Evolutionary conservation across 2,797 vertebrate species (phyloP), one percentile per base, ranked within the genome.

Genomic region (Pelobates cultripes): DNA sequence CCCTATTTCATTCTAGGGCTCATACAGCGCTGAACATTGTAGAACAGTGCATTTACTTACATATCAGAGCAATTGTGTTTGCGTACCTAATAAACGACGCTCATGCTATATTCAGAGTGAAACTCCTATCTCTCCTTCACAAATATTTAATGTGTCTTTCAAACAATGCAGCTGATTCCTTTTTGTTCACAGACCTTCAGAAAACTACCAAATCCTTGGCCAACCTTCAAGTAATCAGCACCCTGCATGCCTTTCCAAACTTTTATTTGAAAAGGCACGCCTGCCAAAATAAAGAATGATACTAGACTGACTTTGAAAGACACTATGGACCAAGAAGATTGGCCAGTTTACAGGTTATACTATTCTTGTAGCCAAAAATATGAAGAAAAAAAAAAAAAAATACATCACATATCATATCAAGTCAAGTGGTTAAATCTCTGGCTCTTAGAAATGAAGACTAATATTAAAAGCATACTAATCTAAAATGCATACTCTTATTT

Each of bases 121-220:
- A 70, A 60, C 76, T 51, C 47, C 3, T 15, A 43, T 47, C 8
- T 17, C 43, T 71, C 61, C 70, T 53, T 66, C 6, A 4, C 41
- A 80, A 80, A 80, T 80, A 80, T 73, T 79, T 73, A 66, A 63
- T 43, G 40, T 43, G 60, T 73, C 44, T 12, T 8, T 47, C 51
- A 61, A 63, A 79, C 15, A 43, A 72, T 17, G 43, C 6, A 4
- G 41, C 7, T 63, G 7, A 13, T 61, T 45, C 13, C 28, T 57
- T 61, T 40, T 73, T 57, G 47, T 73, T 73, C 41, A 4, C 42
- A 10, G 14, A 12, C 10, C 17, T 64, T 6, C n/a, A 40, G 4
- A 40, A 28, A 64, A 3, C 61, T n/a, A 43, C n/a, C n/a, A 40
- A 28, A 64, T 28, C 61, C 70, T 72, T 53, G 70, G 45, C 9